These are phyloP conservation scores for Heliangelus exortis DNA, from an alignment of 2,797 vertebrate species.

Conservation along the genomic window DNA sequence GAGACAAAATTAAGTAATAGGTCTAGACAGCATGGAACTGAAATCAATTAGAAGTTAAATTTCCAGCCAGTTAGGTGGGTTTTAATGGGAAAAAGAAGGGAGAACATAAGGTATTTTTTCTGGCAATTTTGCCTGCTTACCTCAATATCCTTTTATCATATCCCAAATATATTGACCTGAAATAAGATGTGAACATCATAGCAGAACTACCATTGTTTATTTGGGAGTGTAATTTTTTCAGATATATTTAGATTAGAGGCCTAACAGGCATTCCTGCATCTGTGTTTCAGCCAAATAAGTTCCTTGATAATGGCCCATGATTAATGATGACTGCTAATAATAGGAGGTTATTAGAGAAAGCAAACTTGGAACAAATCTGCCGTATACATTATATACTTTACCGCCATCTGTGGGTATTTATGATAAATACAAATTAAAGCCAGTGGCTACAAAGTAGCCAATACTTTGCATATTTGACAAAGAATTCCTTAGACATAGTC, in stretches of 20 bases:
- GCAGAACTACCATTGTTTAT: constrained; percentile 35
- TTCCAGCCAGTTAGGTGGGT: constrained; percentile 38
- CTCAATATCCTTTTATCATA: background rate
- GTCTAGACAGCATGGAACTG: constrained; percentile 59
- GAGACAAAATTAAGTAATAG: constrained; percentile 78
- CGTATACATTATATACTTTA: constrained; percentile 37
- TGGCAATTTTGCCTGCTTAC: constrained; percentile 27
- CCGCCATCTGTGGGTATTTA: constrained; percentile 50
- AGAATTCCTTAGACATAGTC: background rate
- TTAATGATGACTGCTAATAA: constrained; percentile 59
- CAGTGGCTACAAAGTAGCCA: background rate
- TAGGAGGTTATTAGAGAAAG: constrained; percentile 59
- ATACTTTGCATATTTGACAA: background rate
- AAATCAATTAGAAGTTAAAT: constrained; percentile 69
- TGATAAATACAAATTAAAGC: constrained; percentile 50
- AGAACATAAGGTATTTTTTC: background rate
- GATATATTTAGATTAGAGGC: constrained; percentile 16
- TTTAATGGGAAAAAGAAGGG: background rate
- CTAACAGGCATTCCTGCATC: constrained; percentile 6
- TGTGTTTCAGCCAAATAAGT: constrained; percentile 49
- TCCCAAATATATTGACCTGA: constrained; percentile 35
- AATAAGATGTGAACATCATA: constrained; percentile 2
- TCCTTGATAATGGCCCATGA: constrained; percentile 60
- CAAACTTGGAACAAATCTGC: constrained; percentile 33
- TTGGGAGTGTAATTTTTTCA: constrained; percentile 34